phyloP scores from a whole-genome alignment of 2,113 vertebrate genomes.

The Anas platyrhynchos region DNA sequence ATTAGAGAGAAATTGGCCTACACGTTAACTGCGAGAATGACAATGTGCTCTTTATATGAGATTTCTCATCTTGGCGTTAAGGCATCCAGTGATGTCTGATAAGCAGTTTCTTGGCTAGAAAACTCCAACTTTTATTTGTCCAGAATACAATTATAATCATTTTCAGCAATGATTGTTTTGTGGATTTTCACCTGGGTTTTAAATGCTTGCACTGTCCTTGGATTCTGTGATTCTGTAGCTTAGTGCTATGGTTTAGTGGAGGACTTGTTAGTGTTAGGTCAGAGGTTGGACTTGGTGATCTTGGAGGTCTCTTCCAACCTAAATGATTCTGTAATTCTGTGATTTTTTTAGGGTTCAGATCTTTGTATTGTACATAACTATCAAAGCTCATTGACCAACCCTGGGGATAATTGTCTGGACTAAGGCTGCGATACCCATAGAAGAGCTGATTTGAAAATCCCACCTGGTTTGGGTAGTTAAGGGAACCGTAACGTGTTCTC shows the following conservation, averaged over 20 bases:
- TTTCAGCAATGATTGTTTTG: background rate
- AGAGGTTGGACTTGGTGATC: too few species aligned
- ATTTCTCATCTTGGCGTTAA: constrained; percentile 25
- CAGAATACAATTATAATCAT: background rate
- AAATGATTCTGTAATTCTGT: too few species aligned
- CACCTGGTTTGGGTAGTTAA: background rate
- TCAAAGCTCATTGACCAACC: background rate
- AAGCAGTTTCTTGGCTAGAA: constrained; percentile 2
- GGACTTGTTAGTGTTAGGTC: too few species aligned
- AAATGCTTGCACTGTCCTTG: background rate
- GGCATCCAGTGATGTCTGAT: background rate
- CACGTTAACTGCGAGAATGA: constrained; percentile 50
- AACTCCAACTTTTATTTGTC: background rate
- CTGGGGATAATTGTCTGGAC: background rate
- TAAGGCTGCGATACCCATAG: background rate
- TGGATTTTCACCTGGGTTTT: background rate
- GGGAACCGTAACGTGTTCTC: background rate
- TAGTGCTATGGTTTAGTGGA: too few species aligned
- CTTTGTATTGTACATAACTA: background rate
- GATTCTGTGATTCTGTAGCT: too few species aligned
- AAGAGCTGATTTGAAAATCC: background rate
- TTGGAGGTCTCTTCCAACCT: too few species aligned
- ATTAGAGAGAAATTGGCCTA: constrained; percentile 72
- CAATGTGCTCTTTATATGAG: constrained; percentile 53
- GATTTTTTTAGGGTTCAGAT: background rate